Evolutionary conservation across 1,140 invertebrate genomes (phyloP).

Genomic region (Copidosoma floridanum): DNA sequence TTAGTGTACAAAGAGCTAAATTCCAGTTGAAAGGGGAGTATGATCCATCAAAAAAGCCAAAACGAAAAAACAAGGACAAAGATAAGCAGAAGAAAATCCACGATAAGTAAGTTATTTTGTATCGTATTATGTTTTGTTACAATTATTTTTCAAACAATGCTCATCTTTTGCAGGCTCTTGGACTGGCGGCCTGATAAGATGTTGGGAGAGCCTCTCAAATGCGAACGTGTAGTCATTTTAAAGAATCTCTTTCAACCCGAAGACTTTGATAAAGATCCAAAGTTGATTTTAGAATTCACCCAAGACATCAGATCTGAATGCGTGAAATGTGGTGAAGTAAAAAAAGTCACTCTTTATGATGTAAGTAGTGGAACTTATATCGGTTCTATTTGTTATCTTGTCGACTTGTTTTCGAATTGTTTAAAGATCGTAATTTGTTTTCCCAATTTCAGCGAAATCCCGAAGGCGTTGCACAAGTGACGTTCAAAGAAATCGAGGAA

Average conservation of each 20-base stretch:
- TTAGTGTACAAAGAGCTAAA: slow-evolving; percentile 88
- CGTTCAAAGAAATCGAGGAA: slow-evolving; percentile 85
- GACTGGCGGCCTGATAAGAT: slow-evolving; percentile 95
- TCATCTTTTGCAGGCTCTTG: slow-evolving; percentile 68
- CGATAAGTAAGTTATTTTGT: slow-evolving; percentile 69
- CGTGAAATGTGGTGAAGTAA: slow-evolving; percentile 87
- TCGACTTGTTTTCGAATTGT: too few species aligned
- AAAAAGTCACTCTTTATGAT: slow-evolving; percentile 91
- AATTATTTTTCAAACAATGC: neutral
- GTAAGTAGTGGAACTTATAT: slow-evolving; percentile 67
- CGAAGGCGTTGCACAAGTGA: slow-evolving; percentile 91
- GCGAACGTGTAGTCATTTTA: slow-evolving; percentile 89
- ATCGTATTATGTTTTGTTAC: neutral
- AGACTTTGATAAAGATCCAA: slow-evolving; percentile 87
- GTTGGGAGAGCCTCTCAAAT: slow-evolving; percentile 76
- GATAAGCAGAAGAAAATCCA: slow-evolving; percentile 91
- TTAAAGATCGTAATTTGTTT: too few species aligned
- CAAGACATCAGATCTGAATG: slow-evolving; percentile 89
- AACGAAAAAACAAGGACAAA: slow-evolving; percentile 87
- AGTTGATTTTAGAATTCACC: slow-evolving; percentile 86
- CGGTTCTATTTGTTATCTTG: too few species aligned
- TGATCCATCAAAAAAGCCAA: slow-evolving; percentile 91
- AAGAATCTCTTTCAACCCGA: slow-evolving; percentile 91
- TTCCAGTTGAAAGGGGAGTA: slow-evolving; percentile 95
- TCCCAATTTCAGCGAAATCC: slow-evolving; percentile 73